Conservation (phyloP, 1,140 invertebrate genomes). For the Drosophila novamexicana region DNA sequence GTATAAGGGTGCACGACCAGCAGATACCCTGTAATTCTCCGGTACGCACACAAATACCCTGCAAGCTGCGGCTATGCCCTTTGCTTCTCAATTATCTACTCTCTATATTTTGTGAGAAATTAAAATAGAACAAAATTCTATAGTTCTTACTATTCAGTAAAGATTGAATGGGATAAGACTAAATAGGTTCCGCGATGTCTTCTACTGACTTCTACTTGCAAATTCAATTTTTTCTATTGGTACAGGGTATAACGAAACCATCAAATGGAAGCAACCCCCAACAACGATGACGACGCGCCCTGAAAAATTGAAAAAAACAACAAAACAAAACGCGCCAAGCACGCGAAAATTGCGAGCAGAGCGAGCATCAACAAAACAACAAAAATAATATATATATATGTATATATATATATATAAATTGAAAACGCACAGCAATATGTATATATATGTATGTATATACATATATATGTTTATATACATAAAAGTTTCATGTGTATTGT, state of each 20-base stretch:
- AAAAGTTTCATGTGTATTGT: neutral
- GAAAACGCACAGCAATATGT: constrained; percentile 8
- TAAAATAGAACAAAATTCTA: no score
- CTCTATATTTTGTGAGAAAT: no score
- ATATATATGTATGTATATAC: neutral
- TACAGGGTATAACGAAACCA: neutral
- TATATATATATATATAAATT: no score
- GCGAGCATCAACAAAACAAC: constrained; percentile 8
- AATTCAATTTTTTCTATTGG: no score
- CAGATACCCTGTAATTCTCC: neutral
- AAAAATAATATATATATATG: neutral
- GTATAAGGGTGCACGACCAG: no score
- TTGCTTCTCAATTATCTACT: no score
- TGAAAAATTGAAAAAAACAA: constrained; percentile 37
- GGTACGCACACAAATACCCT: no score
- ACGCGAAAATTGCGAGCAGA: constrained; percentile 32
- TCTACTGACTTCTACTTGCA: no score
- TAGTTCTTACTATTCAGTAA: no score
- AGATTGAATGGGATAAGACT: no score
- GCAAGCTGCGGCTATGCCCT: no score
- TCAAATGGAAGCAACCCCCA: constrained; percentile 1
- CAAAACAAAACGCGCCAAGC: constrained; percentile 36
- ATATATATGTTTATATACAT: neutral
- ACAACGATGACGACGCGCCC: constrained; percentile 25
- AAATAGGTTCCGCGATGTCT: neutral